Evolutionary conservation across 1,140 invertebrate species (phyloP), one percentile per base, ranked within the genome.

Genomic region (Asobara japonica): DNA sequence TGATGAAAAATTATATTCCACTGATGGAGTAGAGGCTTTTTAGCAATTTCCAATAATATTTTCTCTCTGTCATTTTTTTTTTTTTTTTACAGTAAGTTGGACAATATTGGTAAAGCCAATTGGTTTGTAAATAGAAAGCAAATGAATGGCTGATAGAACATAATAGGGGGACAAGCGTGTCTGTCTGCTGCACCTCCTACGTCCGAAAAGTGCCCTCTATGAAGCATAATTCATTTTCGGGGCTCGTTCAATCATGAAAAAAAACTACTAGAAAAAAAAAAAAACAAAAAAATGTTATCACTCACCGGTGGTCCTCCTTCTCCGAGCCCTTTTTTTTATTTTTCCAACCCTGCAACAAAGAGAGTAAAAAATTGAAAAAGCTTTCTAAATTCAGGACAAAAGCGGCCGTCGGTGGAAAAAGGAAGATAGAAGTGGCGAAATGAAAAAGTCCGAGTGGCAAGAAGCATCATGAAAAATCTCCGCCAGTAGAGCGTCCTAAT

Each of bases 401-500:
- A 71, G 61, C 65, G 61, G 36, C 33, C 69, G 69, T 29, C 61
- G 31, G 45, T 64, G n/a, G 27, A 71, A 71, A 71, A 61, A 36
- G 22, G 62, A 45, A 65, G 27, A 56, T 20, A 71, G 27, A 51
- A 27, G 20, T 61, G 20, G 31, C 20, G 60, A 30, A 62, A 30
- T 65, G 64, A 36, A 71, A 71, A 71, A 71, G 62, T 65, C 38
- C 38, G 11, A 16, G 41, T 33, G 60, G 31, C 18, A n/a, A 61
- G 38, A 62, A 70, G 18, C 36, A 27, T 71, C 41, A 65, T 71
- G 41, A 71, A 71, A 62, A 65, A 71, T 51, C 36, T 31, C 22
- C 51, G 18, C n/a, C 61, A 62, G 60, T 51, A n/a, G 65, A 69
- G 61, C 41, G 69, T 51, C 69, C 69, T 71, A 71, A 71, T 71